Evolutionary conservation across 2,888 invertebrate species (phyloP).

Genomic region (Diadromus collaris): DNA sequence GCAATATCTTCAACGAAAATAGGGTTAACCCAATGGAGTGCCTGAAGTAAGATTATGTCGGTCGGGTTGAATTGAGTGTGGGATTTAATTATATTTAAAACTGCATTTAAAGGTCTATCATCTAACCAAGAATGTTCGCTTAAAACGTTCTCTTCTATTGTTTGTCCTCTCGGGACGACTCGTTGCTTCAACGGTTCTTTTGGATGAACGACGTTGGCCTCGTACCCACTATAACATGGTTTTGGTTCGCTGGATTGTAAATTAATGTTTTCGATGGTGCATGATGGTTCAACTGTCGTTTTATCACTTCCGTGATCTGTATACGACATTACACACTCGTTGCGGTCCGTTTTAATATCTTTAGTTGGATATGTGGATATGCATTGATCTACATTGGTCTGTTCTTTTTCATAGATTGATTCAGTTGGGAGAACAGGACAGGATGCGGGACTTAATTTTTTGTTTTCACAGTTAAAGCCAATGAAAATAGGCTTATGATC

Average conservation of each 20-base stretch:
- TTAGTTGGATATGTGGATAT: not conserved
- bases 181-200: not conserved
- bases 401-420: too few species aligned
- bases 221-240: too few species aligned
- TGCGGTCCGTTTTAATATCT: too few species aligned
- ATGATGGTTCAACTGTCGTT: too few species aligned
- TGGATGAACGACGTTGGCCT: too few species aligned
- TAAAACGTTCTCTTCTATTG: conserved; percentile 25
- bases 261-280: too few species aligned
- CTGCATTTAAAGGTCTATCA: conserved; percentile 19
- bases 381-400: too few species aligned
- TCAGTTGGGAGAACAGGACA: too few species aligned
- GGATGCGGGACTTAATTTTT: too few species aligned
- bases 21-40: conserved; percentile 17
- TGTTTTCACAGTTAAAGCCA: conserved; percentile 17
- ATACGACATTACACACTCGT: too few species aligned
- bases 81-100: conserved; percentile 26
- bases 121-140: conserved; percentile 21
- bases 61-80: conserved; percentile 19
- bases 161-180: not conserved
- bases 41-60: conserved; percentile 24
- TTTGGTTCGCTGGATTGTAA: too few species aligned
- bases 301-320: too few species aligned
- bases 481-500: conserved; percentile 51
- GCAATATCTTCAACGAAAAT: conserved; percentile 18